These are phyloP conservation scores for Hesperia comma DNA, from an alignment of 2,888 invertebrate genomes.

Conservation along the genomic window DNA sequence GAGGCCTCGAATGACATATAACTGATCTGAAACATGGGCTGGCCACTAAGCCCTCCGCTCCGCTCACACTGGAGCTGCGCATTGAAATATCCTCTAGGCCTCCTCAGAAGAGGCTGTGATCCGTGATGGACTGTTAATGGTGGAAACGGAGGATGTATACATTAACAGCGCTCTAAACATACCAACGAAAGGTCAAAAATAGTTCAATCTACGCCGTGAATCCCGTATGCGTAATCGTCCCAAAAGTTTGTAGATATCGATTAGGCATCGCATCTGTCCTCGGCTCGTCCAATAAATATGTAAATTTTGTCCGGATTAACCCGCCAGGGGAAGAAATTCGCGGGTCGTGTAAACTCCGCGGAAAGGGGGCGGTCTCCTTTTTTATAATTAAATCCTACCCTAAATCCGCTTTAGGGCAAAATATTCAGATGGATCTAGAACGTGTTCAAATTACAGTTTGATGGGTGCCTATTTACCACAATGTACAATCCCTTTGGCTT, in stretches of 20 bases:
- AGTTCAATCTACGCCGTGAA: conserved; percentile 8
- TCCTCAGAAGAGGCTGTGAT: too few relatives aligned
- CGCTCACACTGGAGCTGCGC: too few relatives aligned
- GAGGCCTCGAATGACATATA: too few relatives aligned
- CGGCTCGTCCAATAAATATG: conserved; percentile 72
- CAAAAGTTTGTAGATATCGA: conserved; percentile 55
- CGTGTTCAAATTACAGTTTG: conserved; percentile 1
- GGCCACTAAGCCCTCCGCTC: too few relatives aligned
- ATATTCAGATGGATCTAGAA: conserved; percentile 2
- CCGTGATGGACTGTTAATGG: too few relatives aligned
- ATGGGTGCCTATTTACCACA: not conserved
- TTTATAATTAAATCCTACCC: conserved; percentile 44
- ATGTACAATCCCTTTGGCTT: too few relatives aligned
- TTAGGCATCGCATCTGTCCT: conserved; percentile 65
- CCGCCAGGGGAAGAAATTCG: conserved; percentile 48
- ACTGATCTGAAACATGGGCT: too few relatives aligned
- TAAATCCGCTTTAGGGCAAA: conserved; percentile 29
- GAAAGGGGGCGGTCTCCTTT: conserved; percentile 39
- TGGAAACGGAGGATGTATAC: too few relatives aligned
- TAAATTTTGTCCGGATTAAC: conserved; percentile 64
- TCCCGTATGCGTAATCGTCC: conserved; percentile 37
- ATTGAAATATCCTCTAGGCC: too few relatives aligned
- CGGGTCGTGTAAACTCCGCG: conserved; percentile 44
- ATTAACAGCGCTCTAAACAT: too few relatives aligned
- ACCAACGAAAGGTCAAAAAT: too few relatives aligned